These are phyloP conservation scores for Parauchenoglanis ngamensis DNA, from an alignment of 2,797 vertebrate species.

Conservation along the genomic window DNA sequence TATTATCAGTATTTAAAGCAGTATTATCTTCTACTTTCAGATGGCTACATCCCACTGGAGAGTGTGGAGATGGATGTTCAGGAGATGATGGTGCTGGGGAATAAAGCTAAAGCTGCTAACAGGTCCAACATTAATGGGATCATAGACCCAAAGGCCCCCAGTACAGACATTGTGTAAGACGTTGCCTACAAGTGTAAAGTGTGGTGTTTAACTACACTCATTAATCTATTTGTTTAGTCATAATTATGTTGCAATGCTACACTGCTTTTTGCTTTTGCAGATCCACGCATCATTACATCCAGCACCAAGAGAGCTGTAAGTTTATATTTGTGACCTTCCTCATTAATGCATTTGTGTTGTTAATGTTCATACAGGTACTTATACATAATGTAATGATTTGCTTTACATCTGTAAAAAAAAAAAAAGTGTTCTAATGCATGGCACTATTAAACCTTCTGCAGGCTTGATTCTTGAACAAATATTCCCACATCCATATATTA, in stretches of 20 bases:
- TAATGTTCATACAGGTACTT: background rate
- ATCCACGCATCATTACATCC: constrained; percentile 58
- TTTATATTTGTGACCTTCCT: constrained; percentile 20
- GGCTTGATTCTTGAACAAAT: background rate
- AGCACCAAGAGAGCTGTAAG: constrained; percentile 73
- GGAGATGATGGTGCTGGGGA: constrained; percentile 72
- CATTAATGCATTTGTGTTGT: background rate
- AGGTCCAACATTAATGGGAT: constrained; percentile 34
- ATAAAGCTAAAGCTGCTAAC: constrained; percentile 60
- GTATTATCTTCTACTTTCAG: constrained; percentile 13
- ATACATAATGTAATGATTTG: background rate
- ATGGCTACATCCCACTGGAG: constrained; percentile 67
- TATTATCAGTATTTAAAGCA: too few relatives aligned
- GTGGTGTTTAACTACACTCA: background rate
- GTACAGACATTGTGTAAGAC: constrained; percentile 62
- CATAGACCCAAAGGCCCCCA: constrained; percentile 44
- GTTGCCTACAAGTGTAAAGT: background rate
- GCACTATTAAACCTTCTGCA: background rate
- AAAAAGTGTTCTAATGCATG: background rate
- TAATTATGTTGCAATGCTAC: background rate
- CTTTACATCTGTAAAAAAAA: background rate
- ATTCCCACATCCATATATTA: background rate
- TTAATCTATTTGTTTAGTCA: background rate
- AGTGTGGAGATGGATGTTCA: constrained; percentile 69
- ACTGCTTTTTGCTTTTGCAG: constrained; percentile 55